phyloP scores from a whole-genome alignment of 1,140 invertebrate species.

The Fopius arisanus region DNA sequence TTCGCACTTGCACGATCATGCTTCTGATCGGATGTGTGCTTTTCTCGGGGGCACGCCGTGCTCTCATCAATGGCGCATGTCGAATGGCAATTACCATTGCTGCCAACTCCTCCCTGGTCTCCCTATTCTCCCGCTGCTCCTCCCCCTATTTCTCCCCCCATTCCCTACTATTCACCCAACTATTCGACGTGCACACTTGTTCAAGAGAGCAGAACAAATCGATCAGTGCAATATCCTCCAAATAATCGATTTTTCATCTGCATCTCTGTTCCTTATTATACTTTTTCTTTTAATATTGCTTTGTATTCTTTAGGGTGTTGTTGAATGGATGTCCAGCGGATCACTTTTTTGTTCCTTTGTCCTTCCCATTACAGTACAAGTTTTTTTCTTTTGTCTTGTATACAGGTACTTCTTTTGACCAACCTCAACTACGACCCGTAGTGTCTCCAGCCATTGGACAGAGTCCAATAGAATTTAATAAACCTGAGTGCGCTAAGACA shows the following conservation, averaged over 20 bases:
- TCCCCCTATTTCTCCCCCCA: background rate
- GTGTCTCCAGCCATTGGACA: slow-evolving; percentile 15
- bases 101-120: background rate
- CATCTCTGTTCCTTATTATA: background rate
- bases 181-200: background rate
- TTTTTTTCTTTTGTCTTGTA: slow-evolving; percentile 4
- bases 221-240: background rate
- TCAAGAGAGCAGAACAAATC: slow-evolving; percentile 5
- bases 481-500: slow-evolving; percentile 24
- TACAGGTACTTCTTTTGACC: background rate
- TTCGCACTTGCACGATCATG: background rate
- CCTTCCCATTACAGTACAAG: background rate
- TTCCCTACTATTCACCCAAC: background rate
- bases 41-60: background rate
- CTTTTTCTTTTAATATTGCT: background rate
- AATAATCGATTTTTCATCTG: background rate
- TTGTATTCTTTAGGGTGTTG: background rate
- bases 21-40: background rate
- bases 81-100: slow-evolving; percentile 18
- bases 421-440: background rate
- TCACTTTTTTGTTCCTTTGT: background rate
- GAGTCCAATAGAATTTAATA: slow-evolving; percentile 31
- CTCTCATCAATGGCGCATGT: slow-evolving; percentile 11
- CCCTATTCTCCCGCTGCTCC: no score
- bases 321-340: background rate